Base-by-base conservation (phyloP, 1,140 invertebrate genomes). In the Stegodyphus mimosarum region DNA sequence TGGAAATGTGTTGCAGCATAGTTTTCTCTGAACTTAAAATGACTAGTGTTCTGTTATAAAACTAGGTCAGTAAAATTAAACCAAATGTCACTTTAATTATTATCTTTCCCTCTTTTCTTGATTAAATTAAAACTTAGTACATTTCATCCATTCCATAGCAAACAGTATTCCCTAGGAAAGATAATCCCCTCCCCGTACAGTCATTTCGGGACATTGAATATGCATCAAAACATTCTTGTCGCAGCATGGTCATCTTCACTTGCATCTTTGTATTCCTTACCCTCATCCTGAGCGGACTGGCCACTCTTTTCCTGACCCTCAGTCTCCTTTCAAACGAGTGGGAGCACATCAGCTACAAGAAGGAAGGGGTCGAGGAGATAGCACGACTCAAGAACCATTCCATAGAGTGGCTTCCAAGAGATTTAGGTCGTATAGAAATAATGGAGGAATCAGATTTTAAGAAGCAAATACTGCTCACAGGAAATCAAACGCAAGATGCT, bases 311-410 rank as follows among this genome's bases (percentile, higher is more conserved):
- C 92, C 90, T 96, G 17, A 95, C 94, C 87, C 93, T 93, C 4
- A 94, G 95, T 55, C 95, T 96, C 87, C 95, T 96, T 93, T 95
- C 95, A 48, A 94, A 96, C 88, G 94, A 96, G 89, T 96, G 95
- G 95, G 95, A 96, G 89, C 93, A 94, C 88, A 93, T 96, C 53
- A 92, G 91, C 52, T 96, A 95, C 94, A 93, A 95, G 89, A 92
- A 91, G 63, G 87, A 48, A 6, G 53, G n/a, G 18, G 64, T 84
- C 6, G 72, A 84, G 13, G 73, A 84, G 49, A 17, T 84, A 18
- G 72, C 72, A 7, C 50, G n/a, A 18, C 13, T 51, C 18, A 66
- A 76, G 7, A 84, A 84, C 64, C 81, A 84, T 50, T 69, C 72
- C 9, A 18, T 84, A 1, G 63, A 69, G 10, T 84, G 81, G 81